These are phyloP conservation scores for Oxyura jamaicensis DNA, from an alignment of 2,113 vertebrate species.

Conservation along the genomic window DNA sequence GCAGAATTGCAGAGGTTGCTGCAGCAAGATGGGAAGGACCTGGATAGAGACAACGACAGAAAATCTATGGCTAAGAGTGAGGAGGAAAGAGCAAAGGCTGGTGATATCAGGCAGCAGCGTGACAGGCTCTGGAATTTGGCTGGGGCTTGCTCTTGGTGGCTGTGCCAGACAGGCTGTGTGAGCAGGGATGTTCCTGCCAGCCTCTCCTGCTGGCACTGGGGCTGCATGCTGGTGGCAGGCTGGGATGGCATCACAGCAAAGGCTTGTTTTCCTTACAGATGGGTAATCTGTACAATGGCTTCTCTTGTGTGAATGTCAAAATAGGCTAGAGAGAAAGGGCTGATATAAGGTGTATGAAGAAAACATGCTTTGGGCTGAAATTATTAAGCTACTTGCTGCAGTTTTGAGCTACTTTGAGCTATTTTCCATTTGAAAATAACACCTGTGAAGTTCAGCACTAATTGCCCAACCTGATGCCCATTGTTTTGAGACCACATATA, in stretches of 20 bases:
- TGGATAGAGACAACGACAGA: background rate
- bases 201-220: fast-evolving
- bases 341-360: background rate
- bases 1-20: background rate
- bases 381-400: background rate
- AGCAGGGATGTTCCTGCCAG: background rate
- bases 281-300: background rate
- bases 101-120: fast-evolving
- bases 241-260: fast-evolving
- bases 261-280: fast-evolving
- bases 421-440: background rate
- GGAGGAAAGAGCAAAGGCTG: background rate
- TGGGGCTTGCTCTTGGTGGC: background rate
- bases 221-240: background rate
- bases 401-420: background rate
- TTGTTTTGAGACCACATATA: background rate
- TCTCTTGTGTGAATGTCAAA: background rate
- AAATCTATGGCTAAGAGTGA: background rate
- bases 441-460: background rate
- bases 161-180: background rate
- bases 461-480: background rate
- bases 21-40: background rate
- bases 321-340: background rate
- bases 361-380: background rate
- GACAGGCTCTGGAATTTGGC: background rate